A percentile compares a stretch with the other conserved stretches of the same genome.
Evolutionary conservation across 2,888 invertebrate genomes (phyloP).

Genomic region (Anoplius nigerrimus): DNA sequence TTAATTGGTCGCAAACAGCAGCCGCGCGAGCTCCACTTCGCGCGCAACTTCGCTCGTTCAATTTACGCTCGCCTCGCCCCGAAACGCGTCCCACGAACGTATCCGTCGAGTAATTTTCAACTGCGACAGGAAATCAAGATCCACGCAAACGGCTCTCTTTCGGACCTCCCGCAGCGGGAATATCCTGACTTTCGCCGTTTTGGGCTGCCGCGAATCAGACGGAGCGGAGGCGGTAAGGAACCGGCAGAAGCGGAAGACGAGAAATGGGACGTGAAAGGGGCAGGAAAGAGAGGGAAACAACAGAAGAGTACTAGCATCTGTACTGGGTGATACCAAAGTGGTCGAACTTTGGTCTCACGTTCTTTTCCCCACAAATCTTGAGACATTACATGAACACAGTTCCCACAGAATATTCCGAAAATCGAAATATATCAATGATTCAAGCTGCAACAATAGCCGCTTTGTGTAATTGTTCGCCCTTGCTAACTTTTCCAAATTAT

Average conservation of each 20-base stretch:
- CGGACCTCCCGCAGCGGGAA: background rate
- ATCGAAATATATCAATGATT: no score
- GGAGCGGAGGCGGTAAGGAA: constrained; percentile 8
- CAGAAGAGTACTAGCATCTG: background rate
- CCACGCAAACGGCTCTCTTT: constrained; percentile 42
- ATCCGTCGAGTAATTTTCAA: constrained; percentile 44
- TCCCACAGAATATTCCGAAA: no score
- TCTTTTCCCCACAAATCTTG: no score
- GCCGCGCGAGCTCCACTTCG: constrained; percentile 27
- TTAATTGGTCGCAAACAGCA: constrained; percentile 43
- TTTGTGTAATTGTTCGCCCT: no score
- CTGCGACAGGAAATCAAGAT: constrained; percentile 47
- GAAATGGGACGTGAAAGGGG: background rate
- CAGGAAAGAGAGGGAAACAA: constrained; percentile 1
- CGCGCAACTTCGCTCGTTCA: constrained; percentile 45
- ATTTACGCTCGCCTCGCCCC: constrained; percentile 37
- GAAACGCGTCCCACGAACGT: constrained; percentile 13
- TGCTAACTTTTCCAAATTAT: no score
- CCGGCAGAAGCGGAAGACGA: constrained; percentile 7
- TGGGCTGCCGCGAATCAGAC: constrained; percentile 11
- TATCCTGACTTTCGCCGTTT: constrained; percentile 42
- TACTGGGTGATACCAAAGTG: no score
- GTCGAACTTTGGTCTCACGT: no score
- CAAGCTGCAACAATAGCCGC: no score
- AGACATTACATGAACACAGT: no score